phyloP scores from a whole-genome alignment of 2,113 vertebrate species.

The Ia io region DNA sequence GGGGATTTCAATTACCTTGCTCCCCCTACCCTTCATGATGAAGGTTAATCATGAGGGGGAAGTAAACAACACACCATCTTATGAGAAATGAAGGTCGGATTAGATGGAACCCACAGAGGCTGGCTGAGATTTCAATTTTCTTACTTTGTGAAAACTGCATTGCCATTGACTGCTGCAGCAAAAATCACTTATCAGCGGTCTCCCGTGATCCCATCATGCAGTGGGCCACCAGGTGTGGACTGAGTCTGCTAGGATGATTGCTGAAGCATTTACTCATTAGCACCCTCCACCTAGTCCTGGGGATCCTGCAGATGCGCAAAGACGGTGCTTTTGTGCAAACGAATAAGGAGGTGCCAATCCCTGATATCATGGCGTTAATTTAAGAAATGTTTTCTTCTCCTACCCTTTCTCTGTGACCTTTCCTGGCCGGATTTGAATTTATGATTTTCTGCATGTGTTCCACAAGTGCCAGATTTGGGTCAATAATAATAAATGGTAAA shows the following conservation, averaged over 20 bases:
- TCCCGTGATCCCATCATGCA: background rate
- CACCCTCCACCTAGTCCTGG: accelerated
- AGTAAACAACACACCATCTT: background rate
- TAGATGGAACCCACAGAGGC: background rate
- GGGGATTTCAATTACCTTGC: constrained; percentile 10
- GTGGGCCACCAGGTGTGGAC: background rate
- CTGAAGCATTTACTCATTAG: background rate
- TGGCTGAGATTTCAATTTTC: constrained; percentile 58
- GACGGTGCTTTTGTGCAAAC: background rate
- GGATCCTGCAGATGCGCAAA: background rate
- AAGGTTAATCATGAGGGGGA: background rate
- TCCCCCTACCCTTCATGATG: background rate
- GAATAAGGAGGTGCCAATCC: background rate
- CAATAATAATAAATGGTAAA: background rate
- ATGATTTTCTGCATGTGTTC: background rate
- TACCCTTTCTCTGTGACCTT: background rate
- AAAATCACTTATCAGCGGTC: background rate
- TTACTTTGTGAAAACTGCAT: constrained; percentile 61
- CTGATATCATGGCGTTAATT: background rate
- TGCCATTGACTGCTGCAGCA: constrained; percentile 19
- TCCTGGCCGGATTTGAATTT: background rate
- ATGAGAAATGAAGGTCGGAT: constrained; percentile 16
- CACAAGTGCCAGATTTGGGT: background rate
- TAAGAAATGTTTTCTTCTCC: background rate
- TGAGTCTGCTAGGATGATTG: background rate